phyloP scores from a whole-genome alignment of 2,797 vertebrate genomes.

The Labeo calbasu region DNA sequence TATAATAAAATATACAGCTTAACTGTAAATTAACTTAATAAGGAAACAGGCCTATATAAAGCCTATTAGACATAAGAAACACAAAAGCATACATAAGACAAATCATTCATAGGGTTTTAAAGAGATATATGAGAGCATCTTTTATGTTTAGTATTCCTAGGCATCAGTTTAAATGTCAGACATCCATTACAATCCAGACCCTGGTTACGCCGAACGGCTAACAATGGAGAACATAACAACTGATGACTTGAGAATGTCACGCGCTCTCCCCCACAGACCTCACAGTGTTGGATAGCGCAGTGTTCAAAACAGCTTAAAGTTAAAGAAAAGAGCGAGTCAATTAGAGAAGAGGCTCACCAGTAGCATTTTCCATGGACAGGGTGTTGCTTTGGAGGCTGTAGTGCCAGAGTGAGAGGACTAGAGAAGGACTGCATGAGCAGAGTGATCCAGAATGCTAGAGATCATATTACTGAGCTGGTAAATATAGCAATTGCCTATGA shows the following conservation, averaged over 20 bases:
- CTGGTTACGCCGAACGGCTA: neutral
- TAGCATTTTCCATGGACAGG: conserved; percentile 68
- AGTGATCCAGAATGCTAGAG: conserved; percentile 83
- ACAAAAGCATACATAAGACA: neutral
- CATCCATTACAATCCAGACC: conserved; percentile 12
- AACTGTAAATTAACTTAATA: neutral
- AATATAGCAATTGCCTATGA: conserved; percentile 98
- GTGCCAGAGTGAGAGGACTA: conserved; percentile 74
- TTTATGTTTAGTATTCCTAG: neutral
- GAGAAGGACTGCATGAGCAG: conserved; percentile 74
- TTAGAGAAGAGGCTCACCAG: conserved; percentile 69
- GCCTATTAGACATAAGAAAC: neutral
- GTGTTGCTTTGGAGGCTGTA: conserved; percentile 69
- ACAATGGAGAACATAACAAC: conserved; percentile 29
- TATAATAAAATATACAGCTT: neutral
- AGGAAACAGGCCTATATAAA: neutral
- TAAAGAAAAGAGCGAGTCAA: conserved; percentile 61
- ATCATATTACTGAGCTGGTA: conserved; percentile 93
- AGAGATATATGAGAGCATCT: neutral
- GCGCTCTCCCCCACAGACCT: conserved; percentile 1
- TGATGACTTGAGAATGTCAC: conserved; percentile 22
- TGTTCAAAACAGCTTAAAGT: conserved; percentile 43
- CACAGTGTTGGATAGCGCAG: neutral
- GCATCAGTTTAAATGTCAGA: conserved; percentile 9
- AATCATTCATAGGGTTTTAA: neutral